Base-by-base conservation (phyloP, 2,797 vertebrate genomes). In the Pseudochaenichthys georgianus region DNA sequence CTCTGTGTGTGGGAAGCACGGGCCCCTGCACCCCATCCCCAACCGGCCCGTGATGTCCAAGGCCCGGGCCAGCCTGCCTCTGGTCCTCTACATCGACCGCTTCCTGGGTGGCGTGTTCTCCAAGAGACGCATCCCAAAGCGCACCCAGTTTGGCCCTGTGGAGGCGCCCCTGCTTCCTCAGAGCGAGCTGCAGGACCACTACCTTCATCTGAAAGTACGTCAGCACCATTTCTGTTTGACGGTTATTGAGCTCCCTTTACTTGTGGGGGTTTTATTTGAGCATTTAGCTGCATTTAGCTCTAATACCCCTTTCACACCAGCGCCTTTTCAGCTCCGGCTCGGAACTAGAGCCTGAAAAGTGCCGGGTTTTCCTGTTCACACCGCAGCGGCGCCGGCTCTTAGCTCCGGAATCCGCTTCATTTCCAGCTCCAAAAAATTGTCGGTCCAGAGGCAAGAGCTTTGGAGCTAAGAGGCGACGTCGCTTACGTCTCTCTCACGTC, bases 101-200 rank as follows among this genome's bases (percentile, higher is more conserved):
- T 99, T 97, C 87, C 78, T 97, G 17, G 97, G 97, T 0, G 98
- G 98, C 0, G 97, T 99, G 3, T 99, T 97, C 90, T 97, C 97
- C 79, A 99, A 99, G 90, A 93, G 97, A 38, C 96, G 97, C 10
- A 99, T 99, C 84, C 98, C 97, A 1, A 99, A 99, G 60, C 96
- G 98, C 53, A 99, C 98, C 0, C 98, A 99, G 91, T 99, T 99
- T 6, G 98, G 98, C 11, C 98, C 98, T 0, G 95, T 99, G 82
- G 98, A 99, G 89, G 98, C 96, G 17, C 97, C 96, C 0, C 92
- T 99, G 57, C 94, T 97, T 60, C 95, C 95, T 51, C 96, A 97
- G 64, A 94, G 89, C 0, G 95, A 98, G 31, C 95, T 99, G 54
- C 97, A 96, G 79, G 96, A 98, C 72, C 94, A 95, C 82, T 97